Base-by-base conservation (phyloP, 2,888 invertebrate genomes). In the Leptinotarsa tumamoca region DNA sequence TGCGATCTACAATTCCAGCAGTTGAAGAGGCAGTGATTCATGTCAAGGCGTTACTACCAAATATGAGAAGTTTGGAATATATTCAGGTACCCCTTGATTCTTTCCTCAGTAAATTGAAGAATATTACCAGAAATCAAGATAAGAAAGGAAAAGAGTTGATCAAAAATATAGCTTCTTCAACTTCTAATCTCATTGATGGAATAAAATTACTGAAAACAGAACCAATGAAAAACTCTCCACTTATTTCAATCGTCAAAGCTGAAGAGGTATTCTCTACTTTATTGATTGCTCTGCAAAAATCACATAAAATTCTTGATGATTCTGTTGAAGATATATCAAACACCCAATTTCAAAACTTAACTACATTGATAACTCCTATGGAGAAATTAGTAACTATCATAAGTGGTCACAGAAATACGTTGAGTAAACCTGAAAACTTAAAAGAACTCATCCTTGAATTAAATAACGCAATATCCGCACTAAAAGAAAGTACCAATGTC, bases 171-270 rank as follows among this genome's bases (percentile, higher is more conserved):
- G 7, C n/a, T 17, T 3, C 17, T 17, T 1, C n/a, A 43, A 63
- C 18, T 15, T 63, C 43, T 33, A 17, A 63, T 4, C 33, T 63
- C 4, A 33, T 15, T 43, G 4, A 33, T n/a, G 43, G 43, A 43
- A 63, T 63, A 13, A 33, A 33, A 14, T 63, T 10, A 33, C n/a
- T 63, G 63, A n/a, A 18, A 63, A 43, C 13, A 23, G 23, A 58
- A 14, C 0, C 23, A 14, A 14, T 13, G 21, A 58, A 23, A 15
- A 21, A 15, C 21, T 27, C 17, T 74, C 80, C 21, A 81, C 61
- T 81, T n/a, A n/a, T 79, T n/a, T 77, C 78, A 15, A 63, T 84
- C 17, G 74, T 76, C 33, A 77, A 81, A 68, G 27, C 80, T 21
- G n/a, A 63, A n/a, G 5, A 63, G 10, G 63, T n/a, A n/a, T 21